Percentiles rank a stretch among this genome's conserved stretches.
These are phyloP conservation scores for Eremobia ochroleuca DNA, from an alignment of 2,888 invertebrate genomes.

Conservation along the genomic window DNA sequence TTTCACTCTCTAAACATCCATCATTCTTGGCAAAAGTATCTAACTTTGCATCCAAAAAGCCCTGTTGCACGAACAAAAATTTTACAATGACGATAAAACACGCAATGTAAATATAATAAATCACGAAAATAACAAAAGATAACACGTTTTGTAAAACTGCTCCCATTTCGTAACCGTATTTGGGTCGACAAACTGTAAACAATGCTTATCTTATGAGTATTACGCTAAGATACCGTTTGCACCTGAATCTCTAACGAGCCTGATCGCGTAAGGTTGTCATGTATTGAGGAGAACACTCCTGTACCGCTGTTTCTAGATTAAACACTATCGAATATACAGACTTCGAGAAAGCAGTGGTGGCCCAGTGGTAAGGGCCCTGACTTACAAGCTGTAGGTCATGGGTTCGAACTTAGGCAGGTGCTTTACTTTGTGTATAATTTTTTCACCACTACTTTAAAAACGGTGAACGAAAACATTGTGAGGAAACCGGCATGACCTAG, in stretches of 20 bases:
- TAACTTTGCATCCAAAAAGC: conserved; percentile 32
- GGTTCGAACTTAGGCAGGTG: background rate
- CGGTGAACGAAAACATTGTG: background rate
- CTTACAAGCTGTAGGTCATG: no score
- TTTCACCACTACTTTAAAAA: background rate
- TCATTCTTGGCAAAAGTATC: conserved; percentile 22
- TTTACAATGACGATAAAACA: conserved; percentile 62
- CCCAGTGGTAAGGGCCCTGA: background rate
- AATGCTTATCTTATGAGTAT: conserved; percentile 63
- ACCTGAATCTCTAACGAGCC: conserved; percentile 55
- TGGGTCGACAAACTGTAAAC: conserved; percentile 64
- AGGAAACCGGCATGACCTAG: no score
- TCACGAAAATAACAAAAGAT: conserved; percentile 67
- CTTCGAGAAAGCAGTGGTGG: background rate
- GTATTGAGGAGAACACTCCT: background rate
- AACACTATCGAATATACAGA: background rate
- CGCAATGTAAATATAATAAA: conserved; percentile 70
- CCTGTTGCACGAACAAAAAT: conserved; percentile 25
- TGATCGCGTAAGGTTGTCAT: conserved; percentile 12
- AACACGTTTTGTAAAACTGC: conserved; percentile 65
- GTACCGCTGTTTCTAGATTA: background rate
- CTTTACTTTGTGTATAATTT: background rate
- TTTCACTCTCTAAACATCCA: conserved; percentile 17
- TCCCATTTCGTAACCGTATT: conserved; percentile 69
- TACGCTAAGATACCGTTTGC: conserved; percentile 45